Percentiles rank a stretch among this genome's conserved stretches.
Conservation (phyloP, 2,113 vertebrate species). For the Psilopogon haemacephalus region DNA sequence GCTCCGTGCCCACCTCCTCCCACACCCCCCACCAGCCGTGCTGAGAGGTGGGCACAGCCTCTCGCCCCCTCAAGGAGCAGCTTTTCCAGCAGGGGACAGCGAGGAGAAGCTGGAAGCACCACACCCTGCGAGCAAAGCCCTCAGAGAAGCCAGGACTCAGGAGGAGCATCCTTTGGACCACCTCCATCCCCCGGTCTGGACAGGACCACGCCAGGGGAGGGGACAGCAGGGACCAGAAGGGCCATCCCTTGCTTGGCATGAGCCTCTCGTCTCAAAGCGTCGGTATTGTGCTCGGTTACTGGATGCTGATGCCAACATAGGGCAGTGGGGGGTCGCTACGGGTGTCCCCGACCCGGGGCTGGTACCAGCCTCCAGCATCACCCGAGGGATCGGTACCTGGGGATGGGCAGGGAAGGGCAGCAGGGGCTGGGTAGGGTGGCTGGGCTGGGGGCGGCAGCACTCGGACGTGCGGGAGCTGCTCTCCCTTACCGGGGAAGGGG, state of each 20-base stretch:
- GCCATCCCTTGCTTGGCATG: fast-evolving
- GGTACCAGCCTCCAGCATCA: background rate
- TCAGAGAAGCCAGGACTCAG: fast-evolving
- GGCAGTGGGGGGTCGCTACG: fast-evolving
- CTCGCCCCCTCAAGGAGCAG: background rate
- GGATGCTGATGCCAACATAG: background rate
- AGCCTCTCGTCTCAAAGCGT: fast-evolving
- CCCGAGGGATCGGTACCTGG: fast-evolving
- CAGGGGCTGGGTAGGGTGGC: background rate
- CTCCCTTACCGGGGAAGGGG: background rate
- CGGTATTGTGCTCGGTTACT: fast-evolving
- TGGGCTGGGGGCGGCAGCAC: background rate
- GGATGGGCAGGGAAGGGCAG: too few relatives aligned
- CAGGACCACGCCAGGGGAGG: background rate
- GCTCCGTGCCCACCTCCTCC: fast-evolving
- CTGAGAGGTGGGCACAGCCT: background rate
- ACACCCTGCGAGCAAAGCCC: background rate
- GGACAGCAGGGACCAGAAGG: background rate
- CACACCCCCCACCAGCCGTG: fast-evolving
- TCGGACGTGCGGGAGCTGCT: background rate
- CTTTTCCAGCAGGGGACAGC: background rate
- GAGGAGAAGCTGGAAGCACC: background rate
- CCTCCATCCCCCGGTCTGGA: fast-evolving
- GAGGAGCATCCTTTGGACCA: background rate
- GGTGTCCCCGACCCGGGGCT: background rate